These are phyloP conservation scores for Drosophila phalerata DNA, from an alignment of 2,888 invertebrate genomes.

Conservation along the genomic window DNA sequence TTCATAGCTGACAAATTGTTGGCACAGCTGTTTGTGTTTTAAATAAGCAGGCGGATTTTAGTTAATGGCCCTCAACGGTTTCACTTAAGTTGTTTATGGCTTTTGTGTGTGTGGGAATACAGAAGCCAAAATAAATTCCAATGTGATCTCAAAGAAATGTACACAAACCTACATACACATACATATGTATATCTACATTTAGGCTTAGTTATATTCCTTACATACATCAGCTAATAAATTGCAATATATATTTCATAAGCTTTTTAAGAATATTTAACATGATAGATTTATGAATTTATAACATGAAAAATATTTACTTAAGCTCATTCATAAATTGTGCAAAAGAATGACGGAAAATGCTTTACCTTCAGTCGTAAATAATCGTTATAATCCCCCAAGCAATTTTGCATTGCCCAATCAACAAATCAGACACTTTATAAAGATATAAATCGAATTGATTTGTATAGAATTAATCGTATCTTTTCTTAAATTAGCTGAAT, in stretches of 20 bases:
- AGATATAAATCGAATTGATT: conserved; percentile 4
- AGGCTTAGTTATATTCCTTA: conserved; percentile 12
- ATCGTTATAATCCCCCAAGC: conserved; percentile 16
- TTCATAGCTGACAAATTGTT: conserved; percentile 74
- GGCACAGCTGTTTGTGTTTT: conserved; percentile 77
- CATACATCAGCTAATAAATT: conserved; percentile 38
- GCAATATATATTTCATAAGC: conserved; percentile 42
- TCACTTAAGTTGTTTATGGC: conserved; percentile 81
- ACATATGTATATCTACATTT: not conserved
- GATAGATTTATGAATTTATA: conserved; percentile 42
- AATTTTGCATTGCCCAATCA: conserved; percentile 19
- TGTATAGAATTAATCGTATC: not conserved
- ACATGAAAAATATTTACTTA: conserved; percentile 38
- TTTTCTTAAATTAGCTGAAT: too few relatives aligned
- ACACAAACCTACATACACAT: conserved; percentile 1
- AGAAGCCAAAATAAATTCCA: conserved; percentile 42
- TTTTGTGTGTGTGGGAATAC: conserved; percentile 60
- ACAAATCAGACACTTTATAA: conserved; percentile 5
- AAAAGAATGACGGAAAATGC: conserved; percentile 17
- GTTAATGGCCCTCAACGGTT: conserved; percentile 81
- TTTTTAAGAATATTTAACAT: conserved; percentile 24
- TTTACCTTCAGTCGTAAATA: conserved; percentile 31
- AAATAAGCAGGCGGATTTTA: conserved; percentile 77
- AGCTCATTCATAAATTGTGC: conserved; percentile 36
- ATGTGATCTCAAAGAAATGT: conserved; percentile 41